Evolutionary conservation across 2,113 vertebrate species (phyloP).

Genomic region (Myrmophylax atrothorax): DNA sequence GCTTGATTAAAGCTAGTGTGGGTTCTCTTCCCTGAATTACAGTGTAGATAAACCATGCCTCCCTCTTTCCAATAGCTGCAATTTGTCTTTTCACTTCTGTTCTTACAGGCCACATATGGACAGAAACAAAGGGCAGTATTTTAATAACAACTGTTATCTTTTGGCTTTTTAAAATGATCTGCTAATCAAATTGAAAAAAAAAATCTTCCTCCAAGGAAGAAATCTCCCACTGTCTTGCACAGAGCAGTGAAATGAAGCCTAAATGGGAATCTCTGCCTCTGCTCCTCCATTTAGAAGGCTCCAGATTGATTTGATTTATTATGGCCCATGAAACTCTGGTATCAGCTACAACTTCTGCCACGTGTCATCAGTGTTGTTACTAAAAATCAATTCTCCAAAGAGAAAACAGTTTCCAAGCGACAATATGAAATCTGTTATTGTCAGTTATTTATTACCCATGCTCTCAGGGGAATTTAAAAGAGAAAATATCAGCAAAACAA

Average conservation of each 20-base stretch:
- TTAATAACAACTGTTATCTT: neutral
- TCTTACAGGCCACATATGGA: neutral
- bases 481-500: constrained; percentile 71
- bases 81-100: neutral
- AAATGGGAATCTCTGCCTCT: neutral
- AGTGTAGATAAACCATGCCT: neutral
- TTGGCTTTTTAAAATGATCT: neutral
- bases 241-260: constrained; percentile 7
- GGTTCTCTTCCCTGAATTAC: neutral
- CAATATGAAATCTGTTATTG: constrained; percentile 75
- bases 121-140: neutral
- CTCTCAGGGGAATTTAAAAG: constrained; percentile 58
- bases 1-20: constrained; percentile 43
- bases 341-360: constrained; percentile 74
- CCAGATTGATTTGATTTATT: constrained; percentile 73
- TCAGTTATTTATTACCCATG: constrained; percentile 73
- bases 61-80: neutral
- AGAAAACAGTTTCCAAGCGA: constrained; percentile 56
- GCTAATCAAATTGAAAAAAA: neutral
- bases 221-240: neutral
- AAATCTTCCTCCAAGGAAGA: neutral
- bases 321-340: constrained; percentile 67
- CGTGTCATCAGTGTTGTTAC: constrained; percentile 77
- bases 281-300: constrained; percentile 30
- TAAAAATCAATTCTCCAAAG: constrained; percentile 78